Conservation (phyloP, 92 coral and sea anemone species). For the Porites evermanni region DNA sequence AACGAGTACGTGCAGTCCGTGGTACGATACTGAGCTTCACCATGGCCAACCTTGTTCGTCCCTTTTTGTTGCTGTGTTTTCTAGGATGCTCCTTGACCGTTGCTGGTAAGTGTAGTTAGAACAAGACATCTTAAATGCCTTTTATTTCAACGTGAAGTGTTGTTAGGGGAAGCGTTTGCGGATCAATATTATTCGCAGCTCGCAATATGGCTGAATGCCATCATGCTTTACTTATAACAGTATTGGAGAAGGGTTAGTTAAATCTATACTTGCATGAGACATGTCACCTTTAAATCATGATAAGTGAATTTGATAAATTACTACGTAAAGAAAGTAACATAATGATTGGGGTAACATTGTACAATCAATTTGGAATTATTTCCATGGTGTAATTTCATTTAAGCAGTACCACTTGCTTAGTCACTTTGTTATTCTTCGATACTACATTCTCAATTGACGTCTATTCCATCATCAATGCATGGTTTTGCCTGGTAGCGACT, state of each 20-base stretch:
- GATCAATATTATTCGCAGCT: not conserved
- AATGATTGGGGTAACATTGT: too few relatives aligned
- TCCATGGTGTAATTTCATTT: too few relatives aligned
- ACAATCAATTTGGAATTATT: too few relatives aligned
- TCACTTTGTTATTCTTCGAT: not conserved
- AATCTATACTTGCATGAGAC: not conserved
- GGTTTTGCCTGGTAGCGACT: not conserved
- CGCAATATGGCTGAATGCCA: not conserved
- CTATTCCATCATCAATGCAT: not conserved
- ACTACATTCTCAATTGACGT: not conserved
- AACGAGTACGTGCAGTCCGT: not conserved
- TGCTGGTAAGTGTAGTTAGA: slow-evolving; percentile 4
- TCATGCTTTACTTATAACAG: not conserved
- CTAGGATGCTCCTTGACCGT: slow-evolving; percentile 7
- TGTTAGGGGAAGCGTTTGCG: too few relatives aligned
- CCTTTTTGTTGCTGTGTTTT: slow-evolving; percentile 14
- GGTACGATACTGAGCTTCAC: not conserved
- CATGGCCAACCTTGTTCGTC: slow-evolving; percentile 10
- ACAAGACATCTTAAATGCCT: not conserved
- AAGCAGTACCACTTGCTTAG: too few relatives aligned
- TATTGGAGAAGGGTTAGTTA: too few relatives aligned
- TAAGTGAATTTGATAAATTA: not conserved
- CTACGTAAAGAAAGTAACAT: not conserved
- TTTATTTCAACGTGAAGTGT: not conserved
- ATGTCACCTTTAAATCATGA: not conserved